Conservation (phyloP, 2,888 invertebrate genomes). For the Leucoma salicis region DNA sequence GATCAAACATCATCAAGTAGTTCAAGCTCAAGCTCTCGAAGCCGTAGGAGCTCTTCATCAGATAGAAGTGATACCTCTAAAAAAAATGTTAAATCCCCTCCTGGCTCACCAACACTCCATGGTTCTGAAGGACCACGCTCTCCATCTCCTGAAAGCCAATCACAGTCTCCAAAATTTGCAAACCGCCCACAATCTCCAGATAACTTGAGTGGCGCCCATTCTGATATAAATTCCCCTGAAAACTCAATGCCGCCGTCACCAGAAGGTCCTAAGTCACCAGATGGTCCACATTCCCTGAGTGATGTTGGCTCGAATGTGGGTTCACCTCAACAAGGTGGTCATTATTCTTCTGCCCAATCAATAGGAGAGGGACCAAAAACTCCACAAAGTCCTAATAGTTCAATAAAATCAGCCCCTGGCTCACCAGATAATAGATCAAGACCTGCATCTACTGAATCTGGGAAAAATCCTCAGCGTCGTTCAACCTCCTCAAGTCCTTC, state of each 20-base stretch:
- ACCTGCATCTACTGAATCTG: slow-evolving; percentile 61
- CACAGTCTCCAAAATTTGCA: slow-evolving; percentile 41
- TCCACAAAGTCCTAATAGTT: slow-evolving; percentile 60
- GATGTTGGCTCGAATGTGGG: slow-evolving; percentile 51
- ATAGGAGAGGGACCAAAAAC: slow-evolving; percentile 65
- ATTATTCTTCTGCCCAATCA: slow-evolving; percentile 52
- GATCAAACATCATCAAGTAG: slow-evolving; percentile 77
- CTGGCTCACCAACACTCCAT: slow-evolving; percentile 37
- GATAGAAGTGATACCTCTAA: slow-evolving; percentile 63
- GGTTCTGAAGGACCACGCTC: slow-evolving; percentile 47
- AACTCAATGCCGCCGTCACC: slow-evolving; percentile 67
- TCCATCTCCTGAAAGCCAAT: slow-evolving; percentile 53
- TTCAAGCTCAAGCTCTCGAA: slow-evolving; percentile 74
- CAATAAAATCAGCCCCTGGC: slow-evolving; percentile 53
- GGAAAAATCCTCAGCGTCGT: slow-evolving; percentile 44
- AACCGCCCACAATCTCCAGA: slow-evolving; percentile 57
- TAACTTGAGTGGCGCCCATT: slow-evolving; percentile 69
- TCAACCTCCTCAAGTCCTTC: slow-evolving; percentile 64
- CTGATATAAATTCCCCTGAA: slow-evolving; percentile 75
- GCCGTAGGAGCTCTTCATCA: slow-evolving; percentile 69
- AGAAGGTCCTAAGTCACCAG: slow-evolving; percentile 67
- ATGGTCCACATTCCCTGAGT: slow-evolving; percentile 72
- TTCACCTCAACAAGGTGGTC: slow-evolving; percentile 54
- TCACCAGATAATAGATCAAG: slow-evolving; percentile 57
- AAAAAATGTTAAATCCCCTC: slow-evolving; percentile 62